Evolutionary conservation across 2,113 vertebrate species (phyloP), one percentile per base, ranked within the genome.

Genomic region (Mobula birostris): DNA sequence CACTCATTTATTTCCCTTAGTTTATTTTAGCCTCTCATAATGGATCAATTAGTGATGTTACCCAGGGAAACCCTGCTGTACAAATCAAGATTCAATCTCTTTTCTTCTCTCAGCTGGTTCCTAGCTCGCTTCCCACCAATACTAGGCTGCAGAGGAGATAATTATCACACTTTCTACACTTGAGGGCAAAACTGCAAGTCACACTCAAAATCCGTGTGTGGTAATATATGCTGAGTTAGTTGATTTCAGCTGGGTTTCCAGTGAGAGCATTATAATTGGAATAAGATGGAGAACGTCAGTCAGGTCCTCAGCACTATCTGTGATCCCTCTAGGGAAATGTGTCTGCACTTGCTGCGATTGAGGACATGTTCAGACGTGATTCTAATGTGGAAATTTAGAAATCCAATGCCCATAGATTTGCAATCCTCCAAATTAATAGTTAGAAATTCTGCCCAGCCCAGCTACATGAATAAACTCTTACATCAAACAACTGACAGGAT

Each of bases 331-430:
- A 58, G 82, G 82, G 82, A 85, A 85, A 85, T 85, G 82, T 85
- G 82, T 21, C 56, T 85, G 82, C 56, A 56, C 48, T 61, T 85
- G 82, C 56, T 29, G 8, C 11, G 21, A 48, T 56, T 61, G 7
- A 58, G 1, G 48, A 61, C 82, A 85, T 61, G 82, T 85, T 85
- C 82, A 85, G 82, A 24, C 82, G 56, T 85, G 82, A 56, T 85
- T 85, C 19, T 85, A 85, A 85, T 85, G 82, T 79, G 82, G 82
- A 85, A 85, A 85, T 83, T 83, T 61, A 85, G 82, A 61, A 29
- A 9, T 61, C 40, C 48, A 83, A 83, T 24, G 21, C 48, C 80
- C 80, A 83, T 56, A 27, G 58, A 56, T 29, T 85, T 85, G 48
- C 48, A 85, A 58, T 56, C 82, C 24, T 58, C 27, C 58, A 61